Percentiles rank a stretch among this genome's conserved stretches.
Evolutionary conservation across 1,140 invertebrate genomes (phyloP).

Genomic region (Ectropis grisescens): DNA sequence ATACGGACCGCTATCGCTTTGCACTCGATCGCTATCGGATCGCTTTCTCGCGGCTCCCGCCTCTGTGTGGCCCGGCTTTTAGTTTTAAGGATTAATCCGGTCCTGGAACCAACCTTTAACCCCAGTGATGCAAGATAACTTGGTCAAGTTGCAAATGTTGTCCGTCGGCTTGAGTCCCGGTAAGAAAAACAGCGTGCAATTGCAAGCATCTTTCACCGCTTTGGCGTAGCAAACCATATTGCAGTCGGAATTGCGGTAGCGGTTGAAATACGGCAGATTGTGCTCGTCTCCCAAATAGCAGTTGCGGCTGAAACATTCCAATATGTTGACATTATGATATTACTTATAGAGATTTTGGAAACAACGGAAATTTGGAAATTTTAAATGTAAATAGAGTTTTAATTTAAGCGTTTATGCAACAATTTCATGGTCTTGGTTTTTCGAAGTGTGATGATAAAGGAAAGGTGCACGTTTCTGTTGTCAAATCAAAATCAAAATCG

Average conservation of each 20-base stretch:
- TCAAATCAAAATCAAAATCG: background rate
- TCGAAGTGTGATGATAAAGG: background rate
- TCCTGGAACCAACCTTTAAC: constrained; percentile 34
- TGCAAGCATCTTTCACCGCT: constrained; percentile 20
- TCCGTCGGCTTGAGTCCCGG: constrained; percentile 16
- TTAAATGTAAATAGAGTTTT: background rate
- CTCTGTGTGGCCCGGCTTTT: too few species aligned
- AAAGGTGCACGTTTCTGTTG: background rate
- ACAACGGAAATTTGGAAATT: background rate
- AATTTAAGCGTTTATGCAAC: background rate
- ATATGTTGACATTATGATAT: too few species aligned
- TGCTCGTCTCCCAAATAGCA: constrained; percentile 33
- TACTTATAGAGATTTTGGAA: too few species aligned
- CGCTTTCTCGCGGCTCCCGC: too few species aligned
- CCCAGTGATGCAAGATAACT: constrained; percentile 28
- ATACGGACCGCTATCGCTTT: too few species aligned
- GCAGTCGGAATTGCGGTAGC: constrained; percentile 43
- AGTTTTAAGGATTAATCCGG: too few species aligned
- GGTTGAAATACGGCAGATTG: constrained; percentile 15
- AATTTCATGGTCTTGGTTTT: background rate
- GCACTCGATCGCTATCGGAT: too few species aligned
- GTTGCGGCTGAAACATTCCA: constrained; percentile 38
- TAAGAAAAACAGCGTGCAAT: constrained; percentile 26
- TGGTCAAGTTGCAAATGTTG: constrained; percentile 26
- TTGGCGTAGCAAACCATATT: constrained; percentile 28